Conservation (phyloP, 1,140 invertebrate species). For the Brachionus sp. region DNA sequence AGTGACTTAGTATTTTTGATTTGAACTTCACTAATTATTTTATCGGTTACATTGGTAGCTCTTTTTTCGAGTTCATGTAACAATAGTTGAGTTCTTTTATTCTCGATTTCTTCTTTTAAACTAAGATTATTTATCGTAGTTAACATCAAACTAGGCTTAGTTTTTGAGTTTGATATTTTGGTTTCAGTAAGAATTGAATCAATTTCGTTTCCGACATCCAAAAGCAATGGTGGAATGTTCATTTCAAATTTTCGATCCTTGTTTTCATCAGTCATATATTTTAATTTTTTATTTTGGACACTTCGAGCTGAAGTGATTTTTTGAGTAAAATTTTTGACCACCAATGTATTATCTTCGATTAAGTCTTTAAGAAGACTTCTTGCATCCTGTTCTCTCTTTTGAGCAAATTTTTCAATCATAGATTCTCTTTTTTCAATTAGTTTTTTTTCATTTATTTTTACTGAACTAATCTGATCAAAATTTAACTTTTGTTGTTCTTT, state of each 20-base stretch:
- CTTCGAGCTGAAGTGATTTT: background rate
- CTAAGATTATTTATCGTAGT: background rate
- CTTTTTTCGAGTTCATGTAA: slow-evolving; percentile 33
- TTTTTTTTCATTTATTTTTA: background rate
- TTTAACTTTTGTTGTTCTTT: background rate
- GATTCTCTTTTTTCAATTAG: background rate
- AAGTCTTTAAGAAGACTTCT: slow-evolving; percentile 10
- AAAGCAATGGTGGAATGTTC: background rate
- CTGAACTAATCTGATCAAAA: background rate
- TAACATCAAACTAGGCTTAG: slow-evolving; percentile 21
- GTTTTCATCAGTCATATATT: background rate
- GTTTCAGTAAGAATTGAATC: background rate
- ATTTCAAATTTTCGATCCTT: background rate
- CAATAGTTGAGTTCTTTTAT: background rate
- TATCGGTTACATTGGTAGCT: background rate
- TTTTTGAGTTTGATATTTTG: background rate
- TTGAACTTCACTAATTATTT: background rate
- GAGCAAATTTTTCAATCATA: background rate
- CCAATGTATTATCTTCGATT: background rate
- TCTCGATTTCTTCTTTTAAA: background rate
- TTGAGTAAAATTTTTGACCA: background rate
- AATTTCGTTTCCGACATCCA: background rate
- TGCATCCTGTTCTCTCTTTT: slow-evolving; percentile 16
- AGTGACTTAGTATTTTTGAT: background rate
- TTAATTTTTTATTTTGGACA: background rate